Conservation (phyloP, 1,140 invertebrate species). For the Lasioglossum baleicum region DNA sequence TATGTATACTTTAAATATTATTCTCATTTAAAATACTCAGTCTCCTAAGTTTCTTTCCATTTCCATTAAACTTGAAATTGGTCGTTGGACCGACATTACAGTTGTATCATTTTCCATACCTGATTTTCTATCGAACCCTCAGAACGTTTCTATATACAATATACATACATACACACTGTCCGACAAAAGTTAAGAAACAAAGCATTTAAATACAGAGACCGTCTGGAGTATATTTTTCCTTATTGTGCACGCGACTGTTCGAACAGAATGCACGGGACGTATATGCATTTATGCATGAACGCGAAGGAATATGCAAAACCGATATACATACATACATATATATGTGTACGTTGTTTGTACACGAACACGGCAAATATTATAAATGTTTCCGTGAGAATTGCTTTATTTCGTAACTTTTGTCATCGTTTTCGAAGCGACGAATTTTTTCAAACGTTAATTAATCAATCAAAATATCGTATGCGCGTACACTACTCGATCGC, state of each 20-base stretch:
- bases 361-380: too few relatives aligned
- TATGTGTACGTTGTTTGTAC: too few relatives aligned
- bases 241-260: too few relatives aligned
- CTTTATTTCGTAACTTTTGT: neutral
- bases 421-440: neutral
- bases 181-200: neutral
- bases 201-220: neutral
- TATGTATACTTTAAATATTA: conserved; percentile 7
- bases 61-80: neutral
- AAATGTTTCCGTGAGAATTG: neutral
- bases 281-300: too few relatives aligned
- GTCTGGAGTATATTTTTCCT: too few relatives aligned
- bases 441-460: neutral
- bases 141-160: neutral
- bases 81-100: neutral
- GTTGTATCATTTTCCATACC: neutral
- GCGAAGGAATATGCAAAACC: too few relatives aligned
- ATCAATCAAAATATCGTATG: neutral
- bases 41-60: neutral
- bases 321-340: too few relatives aligned
- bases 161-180: neutral
- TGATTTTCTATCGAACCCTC: neutral
- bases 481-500: neutral
- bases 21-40: neutral
- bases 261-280: too few relatives aligned